Conservation (phyloP, 2,888 invertebrate genomes). For the Watsonalla binaria region DNA sequence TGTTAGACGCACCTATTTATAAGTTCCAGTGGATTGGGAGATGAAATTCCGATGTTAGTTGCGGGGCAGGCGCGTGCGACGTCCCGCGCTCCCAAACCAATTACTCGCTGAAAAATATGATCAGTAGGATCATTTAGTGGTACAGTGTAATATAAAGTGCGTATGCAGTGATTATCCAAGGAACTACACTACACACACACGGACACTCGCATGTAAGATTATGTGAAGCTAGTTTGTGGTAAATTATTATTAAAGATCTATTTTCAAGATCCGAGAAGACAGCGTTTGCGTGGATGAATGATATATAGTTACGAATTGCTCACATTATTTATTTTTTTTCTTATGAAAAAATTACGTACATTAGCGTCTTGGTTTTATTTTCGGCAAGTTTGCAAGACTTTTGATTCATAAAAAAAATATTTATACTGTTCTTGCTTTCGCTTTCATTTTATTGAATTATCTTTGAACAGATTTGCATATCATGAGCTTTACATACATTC, state of each 20-base stretch:
- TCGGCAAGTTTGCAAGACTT: too few relatives aligned
- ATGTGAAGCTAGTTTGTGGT: conserved; percentile 11
- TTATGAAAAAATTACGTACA: too few relatives aligned
- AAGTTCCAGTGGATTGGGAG: conserved; percentile 74
- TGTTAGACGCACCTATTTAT: conserved; percentile 69
- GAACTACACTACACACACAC: conserved; percentile 31
- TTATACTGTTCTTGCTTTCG: too few relatives aligned
- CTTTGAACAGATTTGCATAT: too few relatives aligned
- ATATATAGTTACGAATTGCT: neutral
- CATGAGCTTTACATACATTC: too few relatives aligned
- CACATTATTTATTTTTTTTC: neutral
- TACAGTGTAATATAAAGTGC: conserved; percentile 51
- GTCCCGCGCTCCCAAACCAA: conserved; percentile 41
- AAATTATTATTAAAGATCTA: conserved; percentile 1
- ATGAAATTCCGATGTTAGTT: conserved; percentile 69
- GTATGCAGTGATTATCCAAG: conserved; percentile 31
- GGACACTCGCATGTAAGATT: conserved; percentile 34
- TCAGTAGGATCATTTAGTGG: conserved; percentile 35
- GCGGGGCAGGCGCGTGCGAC: conserved; percentile 49
- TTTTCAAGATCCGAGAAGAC: neutral
- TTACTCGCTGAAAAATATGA: conserved; percentile 38
- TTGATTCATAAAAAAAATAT: too few relatives aligned
- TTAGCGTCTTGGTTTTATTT: too few relatives aligned
- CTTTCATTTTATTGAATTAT: too few relatives aligned
- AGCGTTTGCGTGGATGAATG: neutral